Conservation (phyloP, 1,140 invertebrate species). For the Drosophila nannoptera region DNA sequence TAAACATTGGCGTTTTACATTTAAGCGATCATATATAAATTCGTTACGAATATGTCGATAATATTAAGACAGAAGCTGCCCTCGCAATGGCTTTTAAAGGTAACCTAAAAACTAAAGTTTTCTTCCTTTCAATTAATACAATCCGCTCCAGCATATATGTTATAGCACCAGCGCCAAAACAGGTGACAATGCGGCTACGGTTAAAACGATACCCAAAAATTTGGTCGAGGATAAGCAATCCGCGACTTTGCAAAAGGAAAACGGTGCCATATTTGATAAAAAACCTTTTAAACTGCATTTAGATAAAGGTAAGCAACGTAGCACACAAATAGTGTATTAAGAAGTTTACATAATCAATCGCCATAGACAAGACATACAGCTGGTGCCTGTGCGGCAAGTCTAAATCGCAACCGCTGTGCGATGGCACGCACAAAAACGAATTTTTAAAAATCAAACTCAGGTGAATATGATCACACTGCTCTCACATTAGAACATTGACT, state of each 20-base stretch:
- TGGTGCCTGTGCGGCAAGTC: conserved; percentile 98
- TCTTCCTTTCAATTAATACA: background rate
- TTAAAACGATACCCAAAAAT: conserved; percentile 83
- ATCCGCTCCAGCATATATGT: conserved; percentile 37
- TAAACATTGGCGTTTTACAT: conserved; percentile 5
- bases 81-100: conserved; percentile 44
- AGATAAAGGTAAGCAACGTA: conserved; percentile 80
- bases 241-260: conserved; percentile 82
- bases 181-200: conserved; percentile 10
- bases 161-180: conserved; percentile 45
- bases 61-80: conserved; percentile 48
- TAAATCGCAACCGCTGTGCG: conserved; percentile 95
- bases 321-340: background rate
- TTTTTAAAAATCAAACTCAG: conserved; percentile 85
- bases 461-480: no score
- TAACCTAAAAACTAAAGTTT: background rate
- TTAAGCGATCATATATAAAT: background rate
- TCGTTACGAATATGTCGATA: conserved; percentile 45
- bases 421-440: conserved; percentile 91
- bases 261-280: conserved; percentile 90
- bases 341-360: conserved; percentile 68
- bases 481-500: background rate
- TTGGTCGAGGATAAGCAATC: conserved; percentile 82
- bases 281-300: conserved; percentile 91
- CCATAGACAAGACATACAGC: conserved; percentile 88